These are phyloP conservation scores for Neomorphus geoffroyi DNA, from an alignment of 2,797 vertebrate species.

Conservation along the genomic window DNA sequence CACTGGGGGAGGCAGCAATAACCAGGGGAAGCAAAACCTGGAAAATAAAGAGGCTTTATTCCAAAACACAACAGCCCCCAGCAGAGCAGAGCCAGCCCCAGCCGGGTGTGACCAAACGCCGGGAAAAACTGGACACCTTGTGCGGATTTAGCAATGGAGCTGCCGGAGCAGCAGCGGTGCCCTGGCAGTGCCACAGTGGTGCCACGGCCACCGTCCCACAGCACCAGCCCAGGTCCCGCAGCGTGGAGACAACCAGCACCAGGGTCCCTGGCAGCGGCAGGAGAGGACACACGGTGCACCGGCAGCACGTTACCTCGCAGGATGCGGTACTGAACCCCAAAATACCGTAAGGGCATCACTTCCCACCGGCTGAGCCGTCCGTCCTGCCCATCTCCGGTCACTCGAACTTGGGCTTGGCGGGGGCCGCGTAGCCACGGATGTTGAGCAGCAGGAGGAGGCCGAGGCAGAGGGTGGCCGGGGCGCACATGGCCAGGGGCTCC, in stretches of 20 bases:
- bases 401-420: conserved; percentile 54
- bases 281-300: not conserved
- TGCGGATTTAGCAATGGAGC: not conserved
- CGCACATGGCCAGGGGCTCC: conserved; percentile 72
- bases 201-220: rapidly evolving
- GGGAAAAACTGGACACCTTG: not conserved
- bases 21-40: not conserved
- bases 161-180: rapidly evolving
- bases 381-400: not conserved
- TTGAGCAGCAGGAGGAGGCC: conserved; percentile 78
- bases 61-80: not conserved
- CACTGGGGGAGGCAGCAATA: rapidly evolving
- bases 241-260: not conserved
- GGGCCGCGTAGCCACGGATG: conserved; percentile 26
- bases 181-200: too few relatives aligned
- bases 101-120: rapidly evolving
- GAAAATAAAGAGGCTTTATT: conserved; percentile 57
- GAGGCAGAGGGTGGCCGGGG: conserved; percentile 73
- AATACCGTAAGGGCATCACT: rapidly evolving
- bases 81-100: not conserved
- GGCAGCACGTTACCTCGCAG: not conserved
- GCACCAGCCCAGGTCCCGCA: not conserved
- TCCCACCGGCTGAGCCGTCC: rapidly evolving
- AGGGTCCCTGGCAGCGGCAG: not conserved
- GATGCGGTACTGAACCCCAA: rapidly evolving